These are phyloP conservation scores for Gobionotothen gibberifrons DNA, from an alignment of 2,797 vertebrate genomes.

Conservation along the genomic window DNA sequence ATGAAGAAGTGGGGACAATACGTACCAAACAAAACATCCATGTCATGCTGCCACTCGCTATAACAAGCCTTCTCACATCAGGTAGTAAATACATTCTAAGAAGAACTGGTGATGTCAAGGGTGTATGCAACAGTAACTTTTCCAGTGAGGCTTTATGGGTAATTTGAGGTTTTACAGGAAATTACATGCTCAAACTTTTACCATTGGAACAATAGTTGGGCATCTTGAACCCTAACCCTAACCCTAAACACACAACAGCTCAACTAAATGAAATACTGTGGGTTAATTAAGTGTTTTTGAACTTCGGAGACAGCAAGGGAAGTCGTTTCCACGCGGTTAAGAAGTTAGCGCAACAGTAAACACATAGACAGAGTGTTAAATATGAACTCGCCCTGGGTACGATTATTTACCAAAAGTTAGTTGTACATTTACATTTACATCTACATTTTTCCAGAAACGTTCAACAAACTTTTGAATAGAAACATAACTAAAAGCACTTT, in stretches of 20 bases:
- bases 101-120: not conserved
- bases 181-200: not conserved
- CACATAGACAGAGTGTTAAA: not conserved
- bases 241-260: too few species aligned
- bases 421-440: too few species aligned
- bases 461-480: conserved; percentile 2
- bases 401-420: not conserved
- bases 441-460: too few species aligned
- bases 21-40: not conserved
- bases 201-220: not conserved
- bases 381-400: not conserved
- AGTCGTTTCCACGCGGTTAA: not conserved
- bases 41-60: not conserved
- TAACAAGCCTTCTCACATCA: not conserved
- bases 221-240: not conserved
- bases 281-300: not conserved
- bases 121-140: not conserved
- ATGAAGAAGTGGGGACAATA: not conserved
- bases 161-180: not conserved
- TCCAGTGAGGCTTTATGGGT: not conserved
- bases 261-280: not conserved
- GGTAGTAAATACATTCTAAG: too few species aligned
- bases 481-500: conserved; percentile 1
- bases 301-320: not conserved
- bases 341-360: not conserved